phyloP scores from a whole-genome alignment of 1,140 invertebrate species.

The Drosophila varians region DNA sequence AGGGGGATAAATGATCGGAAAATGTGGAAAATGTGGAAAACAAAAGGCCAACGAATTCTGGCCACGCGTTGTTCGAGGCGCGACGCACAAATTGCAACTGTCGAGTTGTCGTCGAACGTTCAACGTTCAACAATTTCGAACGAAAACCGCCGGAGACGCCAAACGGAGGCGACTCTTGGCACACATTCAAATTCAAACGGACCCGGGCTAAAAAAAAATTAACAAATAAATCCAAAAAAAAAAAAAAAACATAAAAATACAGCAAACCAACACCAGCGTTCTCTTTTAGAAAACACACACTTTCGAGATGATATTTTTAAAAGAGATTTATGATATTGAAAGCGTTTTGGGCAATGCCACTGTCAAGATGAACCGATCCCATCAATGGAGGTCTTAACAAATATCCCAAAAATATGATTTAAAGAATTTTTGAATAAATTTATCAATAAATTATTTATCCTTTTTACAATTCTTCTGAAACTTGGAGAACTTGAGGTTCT shows the following conservation, averaged over 20 bases:
- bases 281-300: slow-evolving; percentile 4
- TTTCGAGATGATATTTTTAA: slow-evolving; percentile 59
- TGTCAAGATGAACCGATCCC: slow-evolving; percentile 28
- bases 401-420: too few species aligned
- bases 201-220: too few species aligned
- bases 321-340: slow-evolving; percentile 59
- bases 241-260: slow-evolving; percentile 8
- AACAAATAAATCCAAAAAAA: too few species aligned
- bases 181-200: slow-evolving; percentile 48
- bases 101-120: slow-evolving; percentile 59
- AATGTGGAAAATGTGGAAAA: background rate
- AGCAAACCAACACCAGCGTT: slow-evolving; percentile 26
- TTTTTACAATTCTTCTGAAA: too few species aligned
- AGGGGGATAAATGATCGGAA: background rate
- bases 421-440: too few species aligned
- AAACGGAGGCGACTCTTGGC: slow-evolving; percentile 49
- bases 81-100: slow-evolving; percentile 71
- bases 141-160: slow-evolving; percentile 26
- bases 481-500: too few species aligned
- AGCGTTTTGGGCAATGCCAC: slow-evolving; percentile 45
- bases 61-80: slow-evolving; percentile 54
- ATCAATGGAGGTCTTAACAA: too few species aligned
- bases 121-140: slow-evolving; percentile 25
- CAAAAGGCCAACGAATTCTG: slow-evolving; percentile 6
- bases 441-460: too few species aligned